Percentiles rank a stretch among this genome's conserved stretches.
These are phyloP conservation scores for Dendrolimus kikuchii DNA, from an alignment of 1,140 invertebrate genomes.

Conservation along the genomic window DNA sequence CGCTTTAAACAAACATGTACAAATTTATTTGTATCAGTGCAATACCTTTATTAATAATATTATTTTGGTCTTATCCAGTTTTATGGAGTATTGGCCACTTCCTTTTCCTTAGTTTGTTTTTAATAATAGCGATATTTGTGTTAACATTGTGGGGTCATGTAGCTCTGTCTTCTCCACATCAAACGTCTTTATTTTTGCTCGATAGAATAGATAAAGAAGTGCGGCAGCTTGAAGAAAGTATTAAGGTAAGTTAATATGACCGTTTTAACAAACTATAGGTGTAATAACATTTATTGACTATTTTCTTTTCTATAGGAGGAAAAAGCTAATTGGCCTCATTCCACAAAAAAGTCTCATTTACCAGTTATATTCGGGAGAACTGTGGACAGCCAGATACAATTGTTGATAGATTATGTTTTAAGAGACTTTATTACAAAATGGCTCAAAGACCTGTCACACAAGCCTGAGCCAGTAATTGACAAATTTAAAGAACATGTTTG, in stretches of 20 bases:
- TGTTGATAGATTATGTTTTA: conserved; percentile 85
- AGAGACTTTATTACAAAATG: conserved; percentile 85
- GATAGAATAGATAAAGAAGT: conserved; percentile 64
- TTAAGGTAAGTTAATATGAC: conserved; percentile 34
- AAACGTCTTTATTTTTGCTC: conserved; percentile 56
- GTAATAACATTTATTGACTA: neutral
- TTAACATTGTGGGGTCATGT: conserved; percentile 63
- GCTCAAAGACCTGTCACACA: conserved; percentile 79
- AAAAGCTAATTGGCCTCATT: conserved; percentile 42
- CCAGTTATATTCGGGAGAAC: conserved; percentile 84
- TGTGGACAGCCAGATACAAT: conserved; percentile 87
- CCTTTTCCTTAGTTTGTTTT: conserved; percentile 34
- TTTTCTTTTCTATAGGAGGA: conserved; percentile 42
- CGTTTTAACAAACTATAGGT: neutral
- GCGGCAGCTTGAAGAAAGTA: conserved; percentile 45
- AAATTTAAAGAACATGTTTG: conserved; percentile 87
- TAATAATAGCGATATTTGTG: conserved; percentile 35
- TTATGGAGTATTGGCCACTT: conserved; percentile 40
- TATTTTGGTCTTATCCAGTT: conserved; percentile 45
- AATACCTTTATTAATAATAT: conserved; percentile 30
- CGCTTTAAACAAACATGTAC: conserved; percentile 29
- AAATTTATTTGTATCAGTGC: conserved; percentile 37
- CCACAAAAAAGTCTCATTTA: conserved; percentile 70
- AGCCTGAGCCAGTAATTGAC: conserved; percentile 74
- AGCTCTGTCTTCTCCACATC: conserved; percentile 63